Base-by-base conservation (phyloP, 2,113 vertebrate species). In the Herpailurus yagouaroundi region DNA sequence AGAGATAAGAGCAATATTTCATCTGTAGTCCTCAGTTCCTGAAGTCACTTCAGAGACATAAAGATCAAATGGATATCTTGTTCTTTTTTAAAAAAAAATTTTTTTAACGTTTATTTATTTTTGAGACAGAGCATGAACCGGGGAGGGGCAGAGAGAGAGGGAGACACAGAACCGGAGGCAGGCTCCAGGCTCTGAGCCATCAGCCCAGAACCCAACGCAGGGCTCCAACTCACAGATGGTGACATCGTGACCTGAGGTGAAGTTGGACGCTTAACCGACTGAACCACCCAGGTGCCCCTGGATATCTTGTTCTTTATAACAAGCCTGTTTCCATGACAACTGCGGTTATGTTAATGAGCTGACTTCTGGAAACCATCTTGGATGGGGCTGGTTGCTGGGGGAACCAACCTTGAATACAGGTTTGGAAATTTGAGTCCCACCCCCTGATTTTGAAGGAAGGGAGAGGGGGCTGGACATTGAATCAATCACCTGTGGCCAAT, bases 141-240 rank as follows among this genome's bases (percentile, higher is more conserved):
- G 45, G 45, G 7, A 45, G 45, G 45, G 45, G 45, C 45, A 45
- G 45, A 45, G 7, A 45, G 45, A 45, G 45, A 45, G 45, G 7
- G 45, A 45, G 45, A 45, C 45, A 45, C 45, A 45, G 45, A 45
- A 45, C 0, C 1, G 45, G 45, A 45, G 9, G 45, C 45, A 45
- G 45, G 45, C 45, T 45, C 45, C 45, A 8, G 45, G 7, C 45
- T 45, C 45, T 45, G 45, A 45, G 8, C 45, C 45, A 2, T 45
- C 45, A 45, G 45, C 45, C 45, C 45, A 45, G 45, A 45, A 8
- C 0, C 45, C 45, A 1, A 45, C 0, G 1, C 8, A 8, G 45
- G 45, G 45, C 45, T 45, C 45, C 0, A 45, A 45, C 45, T 45
- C 45, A 45, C 45, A 2, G 45, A 9, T 0, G 7, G 45, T 8